Evolutionary conservation across 2,113 vertebrate species (phyloP).

Genomic region (cat (Felis catus)): F.catus_Fca126_mat1.0 CM031419.1:197822001-197822500

Average conservation of each 20-base stretch:
- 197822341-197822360: constrained; percentile 75
- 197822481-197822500: constrained; percentile 57
- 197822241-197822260: constrained; percentile 93
- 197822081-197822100: constrained; percentile 71
- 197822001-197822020: constrained; percentile 87
- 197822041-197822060: constrained; percentile 84
- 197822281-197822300: constrained; percentile 92
- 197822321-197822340: constrained; percentile 94
- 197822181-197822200: constrained; percentile 63
- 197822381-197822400: neutral
- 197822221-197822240: constrained; percentile 94
- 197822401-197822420: neutral
- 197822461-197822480: neutral
- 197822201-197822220: constrained; percentile 85
- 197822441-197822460: constrained; percentile 16
- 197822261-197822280: constrained; percentile 94
- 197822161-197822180: constrained; percentile 67
- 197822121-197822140: constrained; percentile 35
- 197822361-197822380: neutral
- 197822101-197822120: constrained; percentile 76
- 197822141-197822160: constrained; percentile 71
- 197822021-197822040: constrained; percentile 84
- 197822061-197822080: constrained; percentile 77
- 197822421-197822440: constrained; percentile 4
- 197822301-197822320: constrained; percentile 95